These are phyloP conservation scores for Trinectes maculatus DNA, from an alignment of 2,113 vertebrate species.

Conservation along the genomic window DNA sequence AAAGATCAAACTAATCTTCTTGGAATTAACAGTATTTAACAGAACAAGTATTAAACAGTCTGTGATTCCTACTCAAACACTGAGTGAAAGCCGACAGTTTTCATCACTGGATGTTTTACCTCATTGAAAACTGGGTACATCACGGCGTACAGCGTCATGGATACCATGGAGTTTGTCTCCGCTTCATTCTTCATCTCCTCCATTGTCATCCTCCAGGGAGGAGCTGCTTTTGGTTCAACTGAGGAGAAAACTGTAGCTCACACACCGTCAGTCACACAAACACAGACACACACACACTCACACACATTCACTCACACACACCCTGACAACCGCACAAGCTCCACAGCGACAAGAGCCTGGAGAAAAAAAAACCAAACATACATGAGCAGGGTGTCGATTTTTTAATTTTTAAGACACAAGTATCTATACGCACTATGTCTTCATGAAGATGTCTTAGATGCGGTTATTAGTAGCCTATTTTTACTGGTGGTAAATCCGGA, in stretches of 20 bases:
- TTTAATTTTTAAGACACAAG: neutral
- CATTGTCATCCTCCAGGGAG: slow-evolving; percentile 99
- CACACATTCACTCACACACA: slow-evolving; percentile 55
- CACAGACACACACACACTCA: slow-evolving; percentile 56
- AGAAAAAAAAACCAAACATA: neutral
- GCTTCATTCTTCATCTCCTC: slow-evolving; percentile 99
- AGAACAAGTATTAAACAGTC: neutral
- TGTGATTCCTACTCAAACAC: too few relatives aligned
- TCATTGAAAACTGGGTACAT: slow-evolving; percentile 99
- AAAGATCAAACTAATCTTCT: neutral
- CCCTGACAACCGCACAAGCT: slow-evolving; percentile 42
- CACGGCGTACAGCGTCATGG: slow-evolving; percentile 98
- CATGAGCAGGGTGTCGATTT: neutral
- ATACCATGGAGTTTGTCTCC: slow-evolving; percentile 99
- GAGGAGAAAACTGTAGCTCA: slow-evolving; percentile 70
- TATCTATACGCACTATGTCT: neutral
- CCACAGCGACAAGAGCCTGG: slow-evolving; percentile 58
- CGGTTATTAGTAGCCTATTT: too few relatives aligned
- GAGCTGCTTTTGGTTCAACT: slow-evolving; percentile 68
- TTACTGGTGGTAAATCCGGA: too few relatives aligned
- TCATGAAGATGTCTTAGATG: neutral
- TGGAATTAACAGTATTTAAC: neutral
- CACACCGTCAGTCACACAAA: slow-evolving; percentile 79
- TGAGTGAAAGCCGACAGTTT: neutral
- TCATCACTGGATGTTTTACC: slow-evolving; percentile 68